A percentile compares a stretch with the other conserved stretches of the same genome.
Conservation (phyloP, 2,797 vertebrate genomes). For the Stomatorhinus walkeri region DNA sequence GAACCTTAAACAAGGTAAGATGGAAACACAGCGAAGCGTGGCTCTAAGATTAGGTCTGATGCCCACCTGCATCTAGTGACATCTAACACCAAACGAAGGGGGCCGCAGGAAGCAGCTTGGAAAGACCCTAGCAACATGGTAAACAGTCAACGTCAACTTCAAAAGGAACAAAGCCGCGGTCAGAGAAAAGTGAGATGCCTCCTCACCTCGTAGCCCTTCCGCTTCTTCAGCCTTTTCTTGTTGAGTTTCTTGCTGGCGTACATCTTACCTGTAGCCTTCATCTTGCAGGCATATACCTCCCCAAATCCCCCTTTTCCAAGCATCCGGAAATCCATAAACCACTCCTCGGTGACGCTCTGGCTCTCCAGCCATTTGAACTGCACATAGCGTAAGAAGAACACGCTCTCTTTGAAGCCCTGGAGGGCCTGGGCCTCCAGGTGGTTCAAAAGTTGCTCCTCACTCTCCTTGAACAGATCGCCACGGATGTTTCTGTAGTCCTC, state of each 20-base stretch:
- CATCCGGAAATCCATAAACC: constrained; percentile 70
- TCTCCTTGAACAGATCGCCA: constrained; percentile 62
- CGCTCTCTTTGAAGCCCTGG: constrained; percentile 54
- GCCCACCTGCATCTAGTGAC: background rate
- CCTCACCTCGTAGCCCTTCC: constrained; percentile 61
- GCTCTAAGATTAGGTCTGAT: background rate
- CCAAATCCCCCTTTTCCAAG: constrained; percentile 47
- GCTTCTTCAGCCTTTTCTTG: constrained; percentile 68
- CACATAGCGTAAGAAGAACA: constrained; percentile 61
- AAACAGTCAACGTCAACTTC: background rate
- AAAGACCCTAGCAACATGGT: background rate
- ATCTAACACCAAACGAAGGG: background rate
- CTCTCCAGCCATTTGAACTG: constrained; percentile 68
- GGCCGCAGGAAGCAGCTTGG: background rate
- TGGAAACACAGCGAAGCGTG: background rate
- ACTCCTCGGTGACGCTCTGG: constrained; percentile 59
- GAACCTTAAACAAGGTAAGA: background rate
- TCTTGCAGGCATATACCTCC: constrained; percentile 41
- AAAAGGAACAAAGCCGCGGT: background rate
- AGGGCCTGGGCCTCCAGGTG: constrained; percentile 51
- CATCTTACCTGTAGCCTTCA: constrained; percentile 68
- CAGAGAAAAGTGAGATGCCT: background rate
- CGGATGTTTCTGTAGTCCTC: constrained; percentile 57
- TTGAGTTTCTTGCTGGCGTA: constrained; percentile 72
- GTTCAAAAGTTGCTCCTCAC: constrained; percentile 54